A percentile compares a stretch with the other conserved stretches of the same genome.
These are phyloP conservation scores for Eclectus roratus DNA, from an alignment of 2,113 vertebrate genomes.

Conservation along the genomic window DNA sequence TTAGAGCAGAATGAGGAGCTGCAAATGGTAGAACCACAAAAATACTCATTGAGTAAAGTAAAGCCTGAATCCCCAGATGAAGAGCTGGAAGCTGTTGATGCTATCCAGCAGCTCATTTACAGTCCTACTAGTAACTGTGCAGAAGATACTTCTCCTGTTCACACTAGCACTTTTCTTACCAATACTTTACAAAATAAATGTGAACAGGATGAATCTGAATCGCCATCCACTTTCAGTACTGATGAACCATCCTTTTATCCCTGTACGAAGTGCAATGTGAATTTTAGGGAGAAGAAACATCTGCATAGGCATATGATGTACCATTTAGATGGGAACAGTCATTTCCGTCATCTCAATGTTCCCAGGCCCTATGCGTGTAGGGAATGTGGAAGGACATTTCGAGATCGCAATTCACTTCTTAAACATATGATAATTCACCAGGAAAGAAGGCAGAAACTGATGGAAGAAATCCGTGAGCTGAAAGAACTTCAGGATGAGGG, in stretches of 20 bases:
- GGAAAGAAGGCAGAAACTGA: constrained; percentile 86
- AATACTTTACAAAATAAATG: constrained; percentile 80
- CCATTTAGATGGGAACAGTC: constrained; percentile 93
- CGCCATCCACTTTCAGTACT: constrained; percentile 79
- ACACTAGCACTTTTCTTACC: constrained; percentile 80
- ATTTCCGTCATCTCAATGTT: constrained; percentile 86
- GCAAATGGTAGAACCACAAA: constrained; percentile 75
- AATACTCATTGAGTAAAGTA: constrained; percentile 76
- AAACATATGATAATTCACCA: constrained; percentile 95
- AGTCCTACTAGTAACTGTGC: constrained; percentile 78
- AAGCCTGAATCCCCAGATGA: constrained; percentile 80
- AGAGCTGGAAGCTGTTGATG: constrained; percentile 77
- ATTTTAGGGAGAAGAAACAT: constrained; percentile 91
- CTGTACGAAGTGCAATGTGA: constrained; percentile 92
- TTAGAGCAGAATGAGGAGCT: constrained; percentile 79
- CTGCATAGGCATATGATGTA: constrained; percentile 98
- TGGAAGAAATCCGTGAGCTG: constrained; percentile 89
- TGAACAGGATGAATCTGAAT: constrained; percentile 81
- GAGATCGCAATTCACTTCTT: constrained; percentile 88
- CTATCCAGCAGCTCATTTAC: constrained; percentile 82
- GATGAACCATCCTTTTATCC: constrained; percentile 89
- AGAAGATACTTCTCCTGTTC: constrained; percentile 83
- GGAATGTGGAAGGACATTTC: constrained; percentile 91
- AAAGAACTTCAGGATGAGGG: constrained; percentile 84
- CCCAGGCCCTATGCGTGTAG: constrained; percentile 90